Conservation (phyloP, 2,113 vertebrate species). For the Ophiodon elongatus region DNA sequence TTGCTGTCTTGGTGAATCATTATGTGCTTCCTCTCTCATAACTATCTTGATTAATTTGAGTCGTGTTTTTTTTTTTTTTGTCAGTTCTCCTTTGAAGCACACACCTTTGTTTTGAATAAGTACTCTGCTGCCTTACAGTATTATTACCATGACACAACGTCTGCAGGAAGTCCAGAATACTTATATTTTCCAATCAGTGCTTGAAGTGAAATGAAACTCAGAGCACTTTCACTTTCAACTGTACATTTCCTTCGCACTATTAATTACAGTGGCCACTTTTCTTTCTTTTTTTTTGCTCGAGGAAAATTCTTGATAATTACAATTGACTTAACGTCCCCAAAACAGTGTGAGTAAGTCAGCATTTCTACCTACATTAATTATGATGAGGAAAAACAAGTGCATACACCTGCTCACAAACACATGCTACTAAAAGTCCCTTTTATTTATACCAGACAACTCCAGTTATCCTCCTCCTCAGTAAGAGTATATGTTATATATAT, state of each 20-base stretch:
- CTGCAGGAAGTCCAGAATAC: not conserved
- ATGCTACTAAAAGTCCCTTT: not conserved
- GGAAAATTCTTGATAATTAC: not conserved
- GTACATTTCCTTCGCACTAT: not conserved
- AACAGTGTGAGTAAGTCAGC: not conserved
- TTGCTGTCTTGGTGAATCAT: too few species aligned
- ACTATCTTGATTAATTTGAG: not conserved
- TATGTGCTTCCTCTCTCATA: not conserved
- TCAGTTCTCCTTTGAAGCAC: not conserved
- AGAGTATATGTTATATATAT: not conserved
- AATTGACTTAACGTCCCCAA: not conserved
- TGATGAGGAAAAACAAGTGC: not conserved
- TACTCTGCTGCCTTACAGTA: not conserved
- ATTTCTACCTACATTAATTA: not conserved
- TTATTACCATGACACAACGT: too few species aligned
- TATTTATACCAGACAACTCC: not conserved
- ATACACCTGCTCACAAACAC: not conserved
- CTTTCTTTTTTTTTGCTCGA: not conserved
- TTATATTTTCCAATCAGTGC: not conserved
- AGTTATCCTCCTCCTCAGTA: not conserved
- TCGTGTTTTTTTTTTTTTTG: not conserved
- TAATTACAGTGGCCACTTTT: not conserved
- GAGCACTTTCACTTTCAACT: slow-evolving; percentile 16
- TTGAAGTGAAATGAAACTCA: not conserved
- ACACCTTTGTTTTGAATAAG: not conserved